A percentile compares a stretch with the other conserved stretches of the same genome.
These are phyloP conservation scores for Aphaenogaster floridana DNA, from an alignment of 1,140 invertebrate species.

Conservation along the genomic window DNA sequence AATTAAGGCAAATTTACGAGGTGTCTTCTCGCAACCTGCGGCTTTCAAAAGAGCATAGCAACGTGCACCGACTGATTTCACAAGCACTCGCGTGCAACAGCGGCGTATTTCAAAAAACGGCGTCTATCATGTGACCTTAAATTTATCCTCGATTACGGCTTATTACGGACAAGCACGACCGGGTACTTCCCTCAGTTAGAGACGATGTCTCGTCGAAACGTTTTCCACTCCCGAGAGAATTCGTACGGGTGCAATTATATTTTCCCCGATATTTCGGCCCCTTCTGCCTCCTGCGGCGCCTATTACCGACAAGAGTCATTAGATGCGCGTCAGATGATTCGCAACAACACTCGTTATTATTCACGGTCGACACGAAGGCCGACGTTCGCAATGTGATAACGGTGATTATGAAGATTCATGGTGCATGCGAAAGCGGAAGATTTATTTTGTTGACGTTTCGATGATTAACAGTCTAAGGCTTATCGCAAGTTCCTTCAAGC, in stretches of 20 bases:
- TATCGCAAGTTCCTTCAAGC: conserved; percentile 6
- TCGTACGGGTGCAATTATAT: conserved; percentile 69
- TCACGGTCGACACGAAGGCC: conserved; percentile 47
- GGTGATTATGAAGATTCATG: conserved; percentile 71
- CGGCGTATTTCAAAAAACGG: conserved; percentile 69
- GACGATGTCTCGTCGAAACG: conserved; percentile 36
- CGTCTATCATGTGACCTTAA: conserved; percentile 63
- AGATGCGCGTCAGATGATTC: conserved; percentile 53
- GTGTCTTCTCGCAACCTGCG: conserved; percentile 51
- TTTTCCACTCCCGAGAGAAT: conserved; percentile 34
- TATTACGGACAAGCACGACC: conserved; percentile 73
- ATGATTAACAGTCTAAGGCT: conserved; percentile 1
- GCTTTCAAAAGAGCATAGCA: background rate
- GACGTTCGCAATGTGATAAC: conserved; percentile 60
- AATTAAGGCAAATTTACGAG: conserved; percentile 70
- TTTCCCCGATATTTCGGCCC: background rate
- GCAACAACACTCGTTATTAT: conserved; percentile 66
- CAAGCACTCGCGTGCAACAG: conserved; percentile 64
- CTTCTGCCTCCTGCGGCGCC: conserved; percentile 36
- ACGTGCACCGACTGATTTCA: background rate
- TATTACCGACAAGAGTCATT: conserved; percentile 47
- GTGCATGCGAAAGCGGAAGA: conserved; percentile 19
- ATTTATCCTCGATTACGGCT: conserved; percentile 72
- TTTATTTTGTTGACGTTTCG: conserved; percentile 28
- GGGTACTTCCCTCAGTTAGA: background rate